These are phyloP conservation scores for Drosophila pandora DNA, from an alignment of 1,140 invertebrate genomes.

Conservation along the genomic window DNA sequence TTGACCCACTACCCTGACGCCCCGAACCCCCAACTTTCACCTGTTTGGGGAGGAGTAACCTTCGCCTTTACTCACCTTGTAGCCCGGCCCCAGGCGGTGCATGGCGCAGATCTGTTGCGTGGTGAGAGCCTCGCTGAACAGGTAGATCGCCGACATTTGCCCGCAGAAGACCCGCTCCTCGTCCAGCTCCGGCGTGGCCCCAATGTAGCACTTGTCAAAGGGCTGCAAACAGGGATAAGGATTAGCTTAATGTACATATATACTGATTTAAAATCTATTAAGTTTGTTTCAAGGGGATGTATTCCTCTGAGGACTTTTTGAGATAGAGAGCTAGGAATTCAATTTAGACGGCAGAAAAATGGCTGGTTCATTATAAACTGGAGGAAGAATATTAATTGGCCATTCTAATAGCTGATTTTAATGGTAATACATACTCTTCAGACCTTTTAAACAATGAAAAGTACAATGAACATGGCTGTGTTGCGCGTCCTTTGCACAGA, in stretches of 20 bases:
- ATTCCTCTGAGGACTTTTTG: no score
- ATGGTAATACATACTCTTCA: no score
- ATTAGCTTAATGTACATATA: background rate
- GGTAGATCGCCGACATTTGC: constrained; percentile 99
- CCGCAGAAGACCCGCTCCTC: constrained; percentile 99
- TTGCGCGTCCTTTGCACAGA: no score
- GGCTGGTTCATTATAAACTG: no score
- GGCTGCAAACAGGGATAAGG: constrained; percentile 87
- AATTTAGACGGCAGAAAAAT: no score
- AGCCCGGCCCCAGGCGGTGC: constrained; percentile 97
- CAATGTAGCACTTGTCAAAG: constrained; percentile 99
- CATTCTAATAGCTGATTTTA: no score
- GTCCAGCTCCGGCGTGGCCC: constrained; percentile 96
- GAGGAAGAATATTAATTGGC: no score
- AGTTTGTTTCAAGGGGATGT: no score
- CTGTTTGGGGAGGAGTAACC: background rate
- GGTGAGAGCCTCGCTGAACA: constrained; percentile 98
- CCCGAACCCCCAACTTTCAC: background rate
- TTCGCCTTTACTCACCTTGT: constrained; percentile 90
- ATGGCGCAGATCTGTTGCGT: constrained; percentile 98
- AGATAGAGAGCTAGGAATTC: no score
- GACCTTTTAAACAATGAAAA: no score
- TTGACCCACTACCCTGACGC: background rate
- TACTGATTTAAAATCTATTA: no score
- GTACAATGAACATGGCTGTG: no score